Conservation (phyloP, 2,888 invertebrate species). For the Ariolimax columbianus region DNA sequence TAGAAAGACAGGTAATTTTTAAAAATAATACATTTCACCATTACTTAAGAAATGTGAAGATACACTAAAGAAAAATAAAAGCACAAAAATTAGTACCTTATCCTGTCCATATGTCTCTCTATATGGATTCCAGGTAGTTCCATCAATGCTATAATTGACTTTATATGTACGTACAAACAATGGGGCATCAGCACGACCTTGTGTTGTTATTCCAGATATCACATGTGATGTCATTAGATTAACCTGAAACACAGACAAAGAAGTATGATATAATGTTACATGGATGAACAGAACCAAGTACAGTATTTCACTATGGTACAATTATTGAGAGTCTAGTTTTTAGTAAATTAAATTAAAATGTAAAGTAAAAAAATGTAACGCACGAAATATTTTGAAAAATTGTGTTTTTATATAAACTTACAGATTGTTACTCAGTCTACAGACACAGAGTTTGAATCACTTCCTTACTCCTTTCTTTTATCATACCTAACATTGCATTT, state of each 20-base stretch:
- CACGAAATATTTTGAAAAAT: no score
- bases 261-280: background rate
- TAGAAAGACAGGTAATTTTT: background rate
- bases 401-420: no score
- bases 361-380: no score
- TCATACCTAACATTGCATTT: no score
- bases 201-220: constrained; percentile 87
- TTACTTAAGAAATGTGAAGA: no score
- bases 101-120: constrained; percentile 80
- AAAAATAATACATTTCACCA: background rate
- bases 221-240: constrained; percentile 88
- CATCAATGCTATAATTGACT: constrained; percentile 86
- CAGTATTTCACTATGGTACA: no score
- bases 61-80: no score
- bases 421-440: no score
- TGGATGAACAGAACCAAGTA: background rate
- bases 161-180: constrained; percentile 88
- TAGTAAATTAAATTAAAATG: no score
- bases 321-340: no score
- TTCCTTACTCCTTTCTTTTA: no score
- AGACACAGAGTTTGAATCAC: no score
- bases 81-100: constrained; percentile 69
- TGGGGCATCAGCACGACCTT: constrained; percentile 85
- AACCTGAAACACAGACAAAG: constrained; percentile 57
- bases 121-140: constrained; percentile 82